Conservation (phyloP, 2,113 vertebrate genomes). For the Rafetus swinhoei region DNA sequence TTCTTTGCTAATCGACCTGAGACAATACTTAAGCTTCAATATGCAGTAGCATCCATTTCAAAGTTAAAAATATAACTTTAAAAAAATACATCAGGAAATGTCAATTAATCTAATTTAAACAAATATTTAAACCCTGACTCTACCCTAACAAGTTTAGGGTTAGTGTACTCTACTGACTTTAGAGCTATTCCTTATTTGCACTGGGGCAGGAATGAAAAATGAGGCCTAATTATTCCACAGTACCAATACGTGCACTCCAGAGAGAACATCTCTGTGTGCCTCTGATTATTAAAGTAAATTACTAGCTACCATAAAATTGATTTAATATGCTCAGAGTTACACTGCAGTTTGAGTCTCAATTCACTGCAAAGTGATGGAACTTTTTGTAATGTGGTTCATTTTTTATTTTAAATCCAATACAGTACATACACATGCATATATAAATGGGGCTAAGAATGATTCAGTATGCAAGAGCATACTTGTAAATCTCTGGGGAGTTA, state of each 20-base stretch:
- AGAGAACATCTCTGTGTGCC: not conserved
- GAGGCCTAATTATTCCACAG: not conserved
- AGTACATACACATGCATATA: not conserved
- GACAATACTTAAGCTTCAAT: not conserved
- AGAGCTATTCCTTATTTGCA: not conserved
- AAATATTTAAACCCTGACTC: not conserved
- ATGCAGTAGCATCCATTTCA: not conserved
- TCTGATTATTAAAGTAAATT: not conserved
- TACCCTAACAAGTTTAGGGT: not conserved
- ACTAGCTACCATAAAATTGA: not conserved
- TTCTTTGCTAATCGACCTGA: not conserved
- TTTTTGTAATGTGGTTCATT: not conserved
- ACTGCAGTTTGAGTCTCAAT: not conserved
- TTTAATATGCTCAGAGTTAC: not conserved
- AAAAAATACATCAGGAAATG: not conserved
- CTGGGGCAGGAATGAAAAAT: not conserved
- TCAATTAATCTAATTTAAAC: not conserved
- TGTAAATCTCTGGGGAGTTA: slow-evolving; percentile 19
- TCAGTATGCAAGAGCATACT: not conserved
- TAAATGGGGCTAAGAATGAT: not conserved
- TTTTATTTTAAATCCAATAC: not conserved
- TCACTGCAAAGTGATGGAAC: not conserved
- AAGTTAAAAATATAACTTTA: not conserved
- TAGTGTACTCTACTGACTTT: not conserved
- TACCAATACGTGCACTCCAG: not conserved